These are phyloP conservation scores for Neoarius graeffei DNA, from an alignment of 2,113 vertebrate genomes.

Conservation along the genomic window DNA sequence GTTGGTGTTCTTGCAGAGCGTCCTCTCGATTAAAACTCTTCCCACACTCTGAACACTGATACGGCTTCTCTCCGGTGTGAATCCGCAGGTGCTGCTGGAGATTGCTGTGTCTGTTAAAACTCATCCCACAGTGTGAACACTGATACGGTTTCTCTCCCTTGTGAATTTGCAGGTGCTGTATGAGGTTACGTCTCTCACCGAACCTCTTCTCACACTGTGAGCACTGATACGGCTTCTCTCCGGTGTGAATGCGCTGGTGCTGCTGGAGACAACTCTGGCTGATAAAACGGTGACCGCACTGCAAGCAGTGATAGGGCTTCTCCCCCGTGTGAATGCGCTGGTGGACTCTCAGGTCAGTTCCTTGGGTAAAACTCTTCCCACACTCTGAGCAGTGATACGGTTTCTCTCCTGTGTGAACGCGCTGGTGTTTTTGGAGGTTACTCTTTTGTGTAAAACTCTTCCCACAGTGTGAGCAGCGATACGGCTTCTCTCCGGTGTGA, in stretches of 20 bases:
- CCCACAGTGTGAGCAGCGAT: neutral
- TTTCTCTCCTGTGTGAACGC: neutral
- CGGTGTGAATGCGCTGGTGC: neutral
- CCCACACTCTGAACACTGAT: neutral
- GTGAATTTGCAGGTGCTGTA: neutral
- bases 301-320: neutral
- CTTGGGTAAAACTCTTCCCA: neutral
- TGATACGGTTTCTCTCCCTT: neutral
- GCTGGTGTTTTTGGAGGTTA: neutral
- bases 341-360: neutral
- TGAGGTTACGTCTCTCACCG: neutral
- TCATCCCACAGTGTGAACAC: neutral
- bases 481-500: neutral
- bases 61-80: neutral
- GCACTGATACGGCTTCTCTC: neutral
- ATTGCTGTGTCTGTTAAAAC: neutral
- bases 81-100: neutral
- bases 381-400: neutral
- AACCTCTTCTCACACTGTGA: neutral
- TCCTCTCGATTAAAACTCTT: neutral
- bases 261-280: slow-evolving; percentile 1
- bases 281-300: neutral
- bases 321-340: neutral
- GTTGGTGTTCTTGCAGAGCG: neutral
- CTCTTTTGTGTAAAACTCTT: neutral